These are phyloP conservation scores for Apomyelois bistriatella DNA, from an alignment of 2,888 invertebrate genomes.

Conservation along the genomic window DNA sequence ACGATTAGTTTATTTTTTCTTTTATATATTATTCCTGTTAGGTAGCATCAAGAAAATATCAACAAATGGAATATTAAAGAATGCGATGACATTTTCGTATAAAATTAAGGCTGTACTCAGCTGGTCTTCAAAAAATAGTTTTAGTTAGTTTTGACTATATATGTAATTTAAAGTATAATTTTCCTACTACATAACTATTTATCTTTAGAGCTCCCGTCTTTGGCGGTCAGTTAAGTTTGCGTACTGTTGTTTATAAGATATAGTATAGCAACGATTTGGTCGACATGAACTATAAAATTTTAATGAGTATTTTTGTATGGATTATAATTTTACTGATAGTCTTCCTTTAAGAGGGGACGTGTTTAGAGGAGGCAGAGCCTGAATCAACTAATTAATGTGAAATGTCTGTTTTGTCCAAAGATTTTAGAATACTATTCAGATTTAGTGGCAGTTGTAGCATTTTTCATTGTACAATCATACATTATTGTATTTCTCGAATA, in stretches of 20 bases:
- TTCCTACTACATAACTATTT: slow-evolving; percentile 17
- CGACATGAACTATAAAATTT: slow-evolving; percentile 19
- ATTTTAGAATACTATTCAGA: slow-evolving; percentile 2
- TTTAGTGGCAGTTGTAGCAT: neutral
- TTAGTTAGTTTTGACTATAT: neutral
- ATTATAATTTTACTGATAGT: slow-evolving; percentile 12
- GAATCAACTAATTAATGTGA: neutral
- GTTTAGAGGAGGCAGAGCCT: neutral
- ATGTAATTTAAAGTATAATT: slow-evolving; percentile 61
- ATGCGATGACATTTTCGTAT: too few species aligned
- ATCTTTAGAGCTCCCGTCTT: slow-evolving; percentile 18
- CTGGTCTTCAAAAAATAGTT: neutral
- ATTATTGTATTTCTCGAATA: neutral
- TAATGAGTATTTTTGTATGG: slow-evolving; percentile 50
- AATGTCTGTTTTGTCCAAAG: slow-evolving; percentile 6
- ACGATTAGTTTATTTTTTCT: neutral
- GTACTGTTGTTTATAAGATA: slow-evolving; percentile 21
- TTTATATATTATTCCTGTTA: too few species aligned
- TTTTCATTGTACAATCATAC: too few species aligned
- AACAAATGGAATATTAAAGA: too few species aligned
- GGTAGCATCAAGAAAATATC: too few species aligned
- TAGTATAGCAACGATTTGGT: slow-evolving; percentile 4
- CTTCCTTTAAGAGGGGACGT: neutral
- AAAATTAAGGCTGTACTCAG: too few species aligned
- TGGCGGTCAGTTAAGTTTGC: slow-evolving; percentile 34